These are phyloP conservation scores for Embiotoca jacksoni DNA, from an alignment of 2,113 vertebrate genomes.

Conservation along the genomic window DNA sequence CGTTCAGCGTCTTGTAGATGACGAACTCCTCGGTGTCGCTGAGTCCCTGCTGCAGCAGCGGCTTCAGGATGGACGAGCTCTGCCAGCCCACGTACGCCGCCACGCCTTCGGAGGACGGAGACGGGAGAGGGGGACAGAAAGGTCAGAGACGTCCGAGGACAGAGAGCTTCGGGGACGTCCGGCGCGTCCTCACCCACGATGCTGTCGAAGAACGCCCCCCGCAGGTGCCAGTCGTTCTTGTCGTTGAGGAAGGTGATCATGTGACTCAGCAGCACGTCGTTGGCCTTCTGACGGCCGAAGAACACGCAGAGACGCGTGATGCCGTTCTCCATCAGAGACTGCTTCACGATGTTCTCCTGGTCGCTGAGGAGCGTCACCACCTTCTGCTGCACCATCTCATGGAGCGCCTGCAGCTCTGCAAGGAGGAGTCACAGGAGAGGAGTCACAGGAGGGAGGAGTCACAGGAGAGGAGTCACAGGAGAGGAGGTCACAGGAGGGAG, in stretches of 20 bases:
- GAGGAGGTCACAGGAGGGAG: too few relatives aligned
- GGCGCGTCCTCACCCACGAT: slow-evolving; percentile 90
- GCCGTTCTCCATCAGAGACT: slow-evolving; percentile 97
- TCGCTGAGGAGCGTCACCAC: slow-evolving; percentile 98
- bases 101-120: slow-evolving; percentile 81
- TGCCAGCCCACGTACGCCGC: slow-evolving; percentile 99
- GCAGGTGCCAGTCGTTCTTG: slow-evolving; percentile 98
- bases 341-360: slow-evolving; percentile 98
- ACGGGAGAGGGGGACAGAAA: too few relatives aligned
- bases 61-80: slow-evolving; percentile 97
- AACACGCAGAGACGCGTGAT: slow-evolving; percentile 98
- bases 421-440: background rate
- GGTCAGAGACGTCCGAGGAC: too few relatives aligned
- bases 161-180: too few relatives aligned
- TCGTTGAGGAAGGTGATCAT: slow-evolving; percentile 99
- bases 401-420: slow-evolving; percentile 95
- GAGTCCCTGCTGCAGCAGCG: slow-evolving; percentile 96
- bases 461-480: too few relatives aligned
- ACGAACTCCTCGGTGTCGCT: slow-evolving; percentile 99
- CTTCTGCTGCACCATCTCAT: slow-evolving; percentile 99
- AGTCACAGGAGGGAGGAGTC: accelerated
- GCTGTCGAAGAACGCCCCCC: slow-evolving; percentile 98
- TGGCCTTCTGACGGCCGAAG: slow-evolving; percentile 98
- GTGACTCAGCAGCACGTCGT: slow-evolving; percentile 96
- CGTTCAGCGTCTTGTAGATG: slow-evolving; percentile 96